Evolutionary conservation across 1,140 invertebrate genomes (phyloP), one percentile per base, ranked within the genome.

Genomic region (Ptiloglossa arizonensis): DNA sequence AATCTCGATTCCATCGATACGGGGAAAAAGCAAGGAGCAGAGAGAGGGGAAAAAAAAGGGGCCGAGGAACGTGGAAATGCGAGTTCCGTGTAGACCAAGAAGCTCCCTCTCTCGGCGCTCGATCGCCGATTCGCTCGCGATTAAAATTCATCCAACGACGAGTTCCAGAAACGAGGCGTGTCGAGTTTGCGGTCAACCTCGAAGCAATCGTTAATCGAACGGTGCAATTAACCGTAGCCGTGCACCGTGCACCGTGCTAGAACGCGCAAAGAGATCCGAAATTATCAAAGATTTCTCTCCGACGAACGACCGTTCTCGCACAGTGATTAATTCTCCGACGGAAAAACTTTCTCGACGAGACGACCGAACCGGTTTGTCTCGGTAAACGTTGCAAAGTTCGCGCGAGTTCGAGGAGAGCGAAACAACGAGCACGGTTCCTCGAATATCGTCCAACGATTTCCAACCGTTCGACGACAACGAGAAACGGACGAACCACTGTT

Each of bases 131-230:
- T 5, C 9, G 22, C 19, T 2, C 11, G 24, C 35, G 50, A 73
- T 73, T 73, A 54, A 73, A 63, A 73, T 63, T 72, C 32, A 50
- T 48, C 56, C 68, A 44, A 29, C 52, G 52, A 11, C 22, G 13
- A 24, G 6, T n/a, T 29, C 22, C 68, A 9, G 32, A 57, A 69
- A 69, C 52, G 38, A 57, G n/a, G 56, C n/a, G n/a, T 59, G 29
- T 59, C 56, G 35, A 29, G 27, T 8, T 60, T 48, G 69, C n/a
- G 69, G 57, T 50, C 41, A 62, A 50, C 56, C 57, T 38, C 56
- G 27, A 32, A 71, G 44, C 56, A 60, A 60, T 35, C 56, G 41
- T 71, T 60, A 71, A 17, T 60, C 56, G 59, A 71, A 71, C 60
- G 56, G 41, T 19, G 56, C 60, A 71, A 71, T 71, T 71, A 71